Evolutionary conservation across 2,113 vertebrate genomes (phyloP), one percentile per base, ranked within the genome.

Genomic region (Gyps fulvus): DNA sequence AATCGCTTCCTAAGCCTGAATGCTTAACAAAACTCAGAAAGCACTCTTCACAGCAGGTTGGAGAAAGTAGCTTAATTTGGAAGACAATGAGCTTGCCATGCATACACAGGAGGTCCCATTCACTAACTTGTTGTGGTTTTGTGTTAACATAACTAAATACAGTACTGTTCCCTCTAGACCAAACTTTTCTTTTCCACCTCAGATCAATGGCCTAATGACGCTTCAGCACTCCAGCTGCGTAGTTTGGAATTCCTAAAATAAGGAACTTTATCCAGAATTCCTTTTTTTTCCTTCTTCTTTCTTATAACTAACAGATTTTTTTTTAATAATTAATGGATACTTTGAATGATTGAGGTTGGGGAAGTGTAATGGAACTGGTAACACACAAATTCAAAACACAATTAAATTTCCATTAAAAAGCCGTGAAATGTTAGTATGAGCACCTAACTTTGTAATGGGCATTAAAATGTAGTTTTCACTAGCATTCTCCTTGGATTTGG

Each of bases 61-160:
- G 77, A 83, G 95, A 96, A 96, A 95, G 71, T 83, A 85, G 67
- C 66, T 95, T 93, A 85, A 88, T 97, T 83, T 90, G 49, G 74
- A 96, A 88, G 86, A 95, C 58, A 96, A n/a, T 90, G 43, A 95
- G 16, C 50, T 96, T 90, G 36, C 45, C 49, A 34, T 45, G 55
- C 15, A 18, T 92, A 69, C 11, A 17, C 43, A 47, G 22, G 67
- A 78, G 76, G 42, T 90, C 69, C 42, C 38, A 52, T 85, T 97
- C 79, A 94, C 79, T 93, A 83, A 86, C 43, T 54, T 90, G 3
- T 66, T 81, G 40, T 90, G 65, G 13, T 81, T 96, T 97, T 90
- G 7, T 92, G n/a, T 79, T 96, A 94, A 83, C 40, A 74, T 78
- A 69, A 91, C 83, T 76, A 96, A 94, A 89, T 92, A 79, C 19